A percentile compares a stretch with the other conserved stretches of the same genome.
Conservation (phyloP, 2,113 vertebrate genomes). For the Grantiella picta region DNA sequence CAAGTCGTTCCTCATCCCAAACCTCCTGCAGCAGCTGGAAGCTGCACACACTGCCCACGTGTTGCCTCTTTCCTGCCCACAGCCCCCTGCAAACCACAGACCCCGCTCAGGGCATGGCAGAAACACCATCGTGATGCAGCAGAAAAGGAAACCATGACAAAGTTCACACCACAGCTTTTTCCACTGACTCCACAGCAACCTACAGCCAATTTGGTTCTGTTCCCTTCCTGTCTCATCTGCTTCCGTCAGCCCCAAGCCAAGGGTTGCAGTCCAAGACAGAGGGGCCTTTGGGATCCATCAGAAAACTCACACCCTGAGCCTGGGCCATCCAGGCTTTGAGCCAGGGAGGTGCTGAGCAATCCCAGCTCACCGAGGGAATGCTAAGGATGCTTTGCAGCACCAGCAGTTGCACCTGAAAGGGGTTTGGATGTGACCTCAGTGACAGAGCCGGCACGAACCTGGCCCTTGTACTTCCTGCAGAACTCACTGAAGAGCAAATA, state of each 20-base stretch:
- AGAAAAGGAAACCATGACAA: neutral
- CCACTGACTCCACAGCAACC: neutral
- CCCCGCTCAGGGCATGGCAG: accelerated
- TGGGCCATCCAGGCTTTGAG: neutral
- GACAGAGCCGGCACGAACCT: neutral
- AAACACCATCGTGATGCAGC: accelerated
- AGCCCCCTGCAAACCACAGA: neutral
- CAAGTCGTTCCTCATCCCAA: neutral
- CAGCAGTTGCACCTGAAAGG: neutral
- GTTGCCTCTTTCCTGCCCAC: neutral
- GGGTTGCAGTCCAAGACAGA: neutral
- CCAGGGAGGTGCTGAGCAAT: neutral
- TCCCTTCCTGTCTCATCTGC: constrained; percentile 3
- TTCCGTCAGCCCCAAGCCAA: neutral
- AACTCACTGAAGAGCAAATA: neutral
- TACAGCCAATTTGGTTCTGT: neutral
- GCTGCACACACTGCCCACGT: accelerated
- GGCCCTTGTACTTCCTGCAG: neutral
- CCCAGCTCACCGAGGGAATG: neutral
- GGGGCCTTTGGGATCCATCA: neutral
- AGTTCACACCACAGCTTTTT: neutral
- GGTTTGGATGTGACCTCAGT: neutral
- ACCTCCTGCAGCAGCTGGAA: neutral
- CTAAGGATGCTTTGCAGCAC: neutral
- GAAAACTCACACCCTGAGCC: neutral